Base-by-base conservation (phyloP, 1,140 invertebrate genomes). In the Drosophila lowei region DNA sequence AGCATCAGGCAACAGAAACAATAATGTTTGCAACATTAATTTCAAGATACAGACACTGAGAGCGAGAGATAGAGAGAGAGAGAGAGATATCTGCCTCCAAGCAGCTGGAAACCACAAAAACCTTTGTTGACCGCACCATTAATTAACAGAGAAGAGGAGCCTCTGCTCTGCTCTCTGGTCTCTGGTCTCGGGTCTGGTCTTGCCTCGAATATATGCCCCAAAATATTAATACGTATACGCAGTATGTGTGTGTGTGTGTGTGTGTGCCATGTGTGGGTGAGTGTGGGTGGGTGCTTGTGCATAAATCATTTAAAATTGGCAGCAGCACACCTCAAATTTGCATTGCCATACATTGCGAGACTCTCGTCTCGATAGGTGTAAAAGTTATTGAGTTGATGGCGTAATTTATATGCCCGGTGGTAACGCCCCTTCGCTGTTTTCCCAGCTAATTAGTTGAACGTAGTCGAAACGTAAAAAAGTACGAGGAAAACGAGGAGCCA, bases 101-200 rank as follows among this genome's bases (percentile, higher is more conserved):
- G 44, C 44, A 52, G 52, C 13, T 71, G 65, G 38, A 54, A 63
- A 64, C 64, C 70, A 41, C 79, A 83, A 83, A 74, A 83, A 71
- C 61, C 64, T 78, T 70, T 63, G 64, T 65, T 58, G 63, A 64
- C 72, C 77, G 71, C 81, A 79, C 34, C 81, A 85, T 86, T 80
- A 85, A 86, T 85, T 86, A 79, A 77, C 60, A 48, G 9, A 30
- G 8, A 25, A 3, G 25, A 8, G 15, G 42, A 52, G 23, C 30
- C 30, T 30, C 28, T 0, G 28, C 23, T 38, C 16, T 21, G 38
- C 16, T 2, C 57, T 18, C 18, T 2, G 18, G 0, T 18, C 18
- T 18, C 18, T 1, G 44, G 11, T 28, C n/a, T 66, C 41, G 67
- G 15, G 49, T 34, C 30, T 9, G 30, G 8, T 38, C 11, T 11